Base-by-base conservation (phyloP, 92 coral and sea anemone genomes). In the Paramuricea clavata region DNA sequence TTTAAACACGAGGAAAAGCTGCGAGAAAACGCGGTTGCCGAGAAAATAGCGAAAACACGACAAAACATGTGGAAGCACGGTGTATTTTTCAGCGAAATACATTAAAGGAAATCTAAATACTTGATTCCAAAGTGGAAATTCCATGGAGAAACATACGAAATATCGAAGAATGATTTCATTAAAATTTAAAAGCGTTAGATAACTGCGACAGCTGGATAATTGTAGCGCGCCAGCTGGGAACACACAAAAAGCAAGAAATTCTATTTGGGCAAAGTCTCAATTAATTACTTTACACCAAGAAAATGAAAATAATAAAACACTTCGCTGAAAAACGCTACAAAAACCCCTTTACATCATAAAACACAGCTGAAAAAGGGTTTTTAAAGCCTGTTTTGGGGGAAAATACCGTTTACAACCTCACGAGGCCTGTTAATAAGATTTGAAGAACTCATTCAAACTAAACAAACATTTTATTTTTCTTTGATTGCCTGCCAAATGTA, bases 401-500 rank as follows among this genome's bases (percentile, higher is more conserved):
- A 26, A 61, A 30, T 5, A 30, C 44, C 4, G 56, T 41, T 36
- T 6, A 19, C 9, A 0, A 2, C 6, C 41, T 28, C 78, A 44
- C 78, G 56, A 22, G 26, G 56, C 43, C 13, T 2, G 31, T 15
- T 27, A 54, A 76, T 52, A 30, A 21, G 67, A 6, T 76, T 76
- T 34, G 64, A 54, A 52, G 39, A 32, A 49, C 44, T 47, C 39
- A 76, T 76, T 76, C 67, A 49, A 13, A 76, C 7, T 27, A 54
- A 52, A 60, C 25, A 76, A 76, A 76, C 62, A 76, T 12, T 9
- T 76, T 49, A 56, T 76, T 49, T 76, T 43, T n/a, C 60, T 30
- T 49, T 76, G 67, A 76, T 76, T 54, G 28, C 15, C 28, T 41
- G 44, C 67, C 82, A 76, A 76, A 76, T 49, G 44, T 5, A 76